Conservation (phyloP, 2,113 vertebrate species). For the Tangachromis dhanisi region DNA sequence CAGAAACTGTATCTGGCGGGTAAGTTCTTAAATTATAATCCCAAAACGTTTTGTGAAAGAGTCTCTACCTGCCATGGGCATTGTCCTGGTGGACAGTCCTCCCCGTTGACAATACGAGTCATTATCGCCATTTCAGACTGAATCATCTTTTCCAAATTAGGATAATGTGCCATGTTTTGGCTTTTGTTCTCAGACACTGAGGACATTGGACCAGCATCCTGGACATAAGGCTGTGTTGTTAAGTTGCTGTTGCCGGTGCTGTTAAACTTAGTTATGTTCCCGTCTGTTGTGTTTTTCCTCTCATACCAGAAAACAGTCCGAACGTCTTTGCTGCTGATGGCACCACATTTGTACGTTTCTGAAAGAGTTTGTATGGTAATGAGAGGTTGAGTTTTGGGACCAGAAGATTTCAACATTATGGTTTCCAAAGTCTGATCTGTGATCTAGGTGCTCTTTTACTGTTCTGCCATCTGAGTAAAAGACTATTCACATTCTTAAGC, state of each 20-base stretch:
- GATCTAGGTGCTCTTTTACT: neutral
- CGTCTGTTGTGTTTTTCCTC: neutral
- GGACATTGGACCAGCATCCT: neutral
- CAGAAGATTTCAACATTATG: neutral
- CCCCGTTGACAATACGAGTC: constrained; percentile 77
- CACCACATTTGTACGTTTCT: constrained; percentile 56
- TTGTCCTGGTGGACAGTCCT: constrained; percentile 75
- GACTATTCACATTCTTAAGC: neutral
- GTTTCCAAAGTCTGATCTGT: neutral
- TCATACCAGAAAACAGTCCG: constrained; percentile 9
- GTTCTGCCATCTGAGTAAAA: neutral
- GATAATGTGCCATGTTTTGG: neutral
- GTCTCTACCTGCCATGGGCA: constrained; percentile 91
- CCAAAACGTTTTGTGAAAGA: neutral
- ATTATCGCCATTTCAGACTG: accelerated
- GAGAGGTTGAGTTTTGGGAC: neutral
- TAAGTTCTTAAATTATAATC: neutral
- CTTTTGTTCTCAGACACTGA: neutral
- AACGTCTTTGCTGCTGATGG: neutral
- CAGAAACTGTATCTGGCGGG: neutral
- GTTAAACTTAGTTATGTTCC: neutral
- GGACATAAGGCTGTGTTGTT: neutral
- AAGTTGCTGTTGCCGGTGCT: neutral
- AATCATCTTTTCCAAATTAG: neutral
- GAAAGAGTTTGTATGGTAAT: neutral